These are phyloP conservation scores for Tympanoctomys barrerae DNA, from an alignment of 2,797 vertebrate species.

Conservation along the genomic window DNA sequence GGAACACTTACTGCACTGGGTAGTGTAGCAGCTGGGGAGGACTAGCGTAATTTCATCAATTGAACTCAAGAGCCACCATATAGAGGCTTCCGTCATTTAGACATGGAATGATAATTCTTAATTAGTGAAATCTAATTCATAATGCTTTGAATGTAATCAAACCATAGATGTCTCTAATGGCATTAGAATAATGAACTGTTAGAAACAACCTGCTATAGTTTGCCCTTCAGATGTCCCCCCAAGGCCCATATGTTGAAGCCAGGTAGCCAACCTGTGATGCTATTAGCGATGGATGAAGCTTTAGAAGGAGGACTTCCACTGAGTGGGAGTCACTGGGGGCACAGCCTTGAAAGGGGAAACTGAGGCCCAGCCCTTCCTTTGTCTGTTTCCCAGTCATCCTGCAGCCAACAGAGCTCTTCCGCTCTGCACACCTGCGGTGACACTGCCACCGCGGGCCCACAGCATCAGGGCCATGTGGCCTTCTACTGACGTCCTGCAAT, in stretches of 20 bases:
- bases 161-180: background rate
- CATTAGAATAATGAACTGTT: slow-evolving; percentile 26
- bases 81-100: background rate
- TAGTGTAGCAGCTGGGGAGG: background rate
- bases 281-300: background rate
- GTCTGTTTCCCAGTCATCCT: background rate
- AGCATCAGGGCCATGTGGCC: background rate
- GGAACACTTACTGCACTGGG: background rate
- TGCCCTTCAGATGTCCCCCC: background rate
- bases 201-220: background rate
- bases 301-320: background rate
- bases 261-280: no score
- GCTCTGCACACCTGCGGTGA: background rate
- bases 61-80: background rate
- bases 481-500: background rate
- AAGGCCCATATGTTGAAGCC: background rate
- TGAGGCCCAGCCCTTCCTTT: background rate
- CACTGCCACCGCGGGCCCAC: background rate
- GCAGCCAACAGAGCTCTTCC: background rate
- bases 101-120: slow-evolving; percentile 40
- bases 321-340: background rate
- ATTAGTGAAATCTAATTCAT: slow-evolving; percentile 7
- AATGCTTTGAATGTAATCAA: background rate
- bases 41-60: background rate
- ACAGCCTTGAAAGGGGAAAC: background rate